Evolutionary conservation across 2,113 vertebrate species (phyloP), one percentile per base, ranked within the genome.

Genomic region (Tonatia bakeri): DNA sequence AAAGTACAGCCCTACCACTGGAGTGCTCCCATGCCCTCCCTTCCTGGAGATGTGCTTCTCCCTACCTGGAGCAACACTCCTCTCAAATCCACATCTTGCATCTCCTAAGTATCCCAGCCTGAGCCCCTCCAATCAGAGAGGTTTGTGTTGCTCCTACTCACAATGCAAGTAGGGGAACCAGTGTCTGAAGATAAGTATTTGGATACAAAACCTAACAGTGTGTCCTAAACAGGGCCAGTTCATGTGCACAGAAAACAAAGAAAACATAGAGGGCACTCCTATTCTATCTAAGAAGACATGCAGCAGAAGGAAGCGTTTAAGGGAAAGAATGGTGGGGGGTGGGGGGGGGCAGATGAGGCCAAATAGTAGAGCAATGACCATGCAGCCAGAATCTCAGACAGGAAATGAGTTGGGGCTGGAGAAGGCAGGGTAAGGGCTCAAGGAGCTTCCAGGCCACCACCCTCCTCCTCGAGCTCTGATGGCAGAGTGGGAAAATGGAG

Each of bases 341-440:
- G n/a, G n/a, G 86, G 75, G 82, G 75, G 6, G 61, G 64, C 56
- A 56, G 52, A 36, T 7, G 54, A 88, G 61, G 7, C 31, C 19
- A 5, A 15, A 43, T 9, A 45, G 22, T 12, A 14, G 15, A 31
- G 24, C 72, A 50, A 5, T 6, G 72, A 4, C 22, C 1, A 0
- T 33, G 33, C 40, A 80, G 0, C 19, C 36, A 43, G 80, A 79
- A 75, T 52, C 31, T 43, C 4, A 9, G 24, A 19, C 38, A 67
- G 22, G 38, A 70, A 31, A 22, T 4, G 11, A 26, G 19, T 3
- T 64, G 77, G 43, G 22, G 24, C 38, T 67, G 14, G 16, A 52
- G 80, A n/a, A 4, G 28, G 31, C n/a, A 65, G 64, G 45, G 61
- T n/a, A 26, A 54, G 54, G 45, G 20, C 56, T 73, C 20, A 2